Base-by-base conservation (phyloP, 2,888 invertebrate genomes). In the Sphinx pinastri region DNA sequence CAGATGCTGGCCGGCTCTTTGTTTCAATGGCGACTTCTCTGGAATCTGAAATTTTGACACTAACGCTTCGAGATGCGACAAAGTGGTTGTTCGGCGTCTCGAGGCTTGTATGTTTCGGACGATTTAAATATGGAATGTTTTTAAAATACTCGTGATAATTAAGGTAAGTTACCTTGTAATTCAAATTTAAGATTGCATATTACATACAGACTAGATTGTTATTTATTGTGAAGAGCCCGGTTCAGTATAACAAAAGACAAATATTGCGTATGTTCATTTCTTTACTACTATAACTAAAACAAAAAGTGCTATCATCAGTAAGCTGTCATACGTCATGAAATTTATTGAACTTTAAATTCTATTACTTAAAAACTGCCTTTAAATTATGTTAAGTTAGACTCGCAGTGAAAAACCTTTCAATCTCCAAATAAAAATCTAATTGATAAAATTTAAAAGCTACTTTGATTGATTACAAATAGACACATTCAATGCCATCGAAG, bases 1-100 rank as follows among this genome's bases (percentile, higher is more conserved):
- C 92, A 91, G 91, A 91, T 92, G 90, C 88, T 85, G 82, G 83
- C 76, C 78, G 60, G 76, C 78, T 87, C 87, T 88, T 87, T 87
- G 88, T 90, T 85, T 81, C 81, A 76, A 79, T 77, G 79, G 79
- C 79, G 81, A 80, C 79, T 79, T 83, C 82, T 83, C 84, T 78
- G 82, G 80, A 85, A 84, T 81, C 83, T 79, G 78, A 81, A 84
- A 84, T 85, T 87, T 83, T 76, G 79, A 78, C 76, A 74, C 74
- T 76, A 76, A 75, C 73, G 58, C 70, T 78, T 79, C 78, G 76
- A 76, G 69, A 69, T 49, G 49, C 14, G 52, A 45, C 45, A 54
- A 63, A 54, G n/a, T 19, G 14, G 19, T 52, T 47, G 60, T 49
- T 49, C 19, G 63, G 47, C 63, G 49, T 47, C 47, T 47, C 8